phyloP scores from a whole-genome alignment of 2,888 invertebrate species.

The Dasypolia templi region DNA sequence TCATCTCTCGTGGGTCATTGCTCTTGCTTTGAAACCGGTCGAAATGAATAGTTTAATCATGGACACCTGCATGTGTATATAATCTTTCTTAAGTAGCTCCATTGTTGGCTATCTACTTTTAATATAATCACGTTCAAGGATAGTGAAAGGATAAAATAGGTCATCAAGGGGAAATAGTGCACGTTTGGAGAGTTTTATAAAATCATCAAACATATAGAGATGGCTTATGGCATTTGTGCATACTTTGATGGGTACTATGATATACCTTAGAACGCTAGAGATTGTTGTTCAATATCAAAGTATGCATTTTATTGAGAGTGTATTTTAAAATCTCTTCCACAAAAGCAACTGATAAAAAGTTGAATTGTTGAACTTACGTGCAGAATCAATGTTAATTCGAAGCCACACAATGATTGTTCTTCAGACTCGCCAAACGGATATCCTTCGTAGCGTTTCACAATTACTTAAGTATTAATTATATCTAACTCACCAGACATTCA shows the following conservation, averaged over 20 bases:
- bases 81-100: neutral
- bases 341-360: neutral
- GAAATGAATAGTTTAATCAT: neutral
- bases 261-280: neutral
- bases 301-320: too few relatives aligned
- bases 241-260: neutral
- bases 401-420: constrained; percentile 4
- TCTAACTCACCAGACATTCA: neutral
- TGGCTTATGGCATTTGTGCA: too few relatives aligned
- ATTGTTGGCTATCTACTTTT: neutral
- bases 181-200: neutral
- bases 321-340: neutral
- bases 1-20: neutral
- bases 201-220: neutral
- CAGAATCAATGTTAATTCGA: neutral
- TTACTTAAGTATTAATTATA: constrained; percentile 2
- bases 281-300: neutral
- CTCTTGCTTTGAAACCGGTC: neutral
- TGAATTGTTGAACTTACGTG: neutral
- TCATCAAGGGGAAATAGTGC: too few relatives aligned
- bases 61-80: neutral
- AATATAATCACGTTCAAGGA: neutral
- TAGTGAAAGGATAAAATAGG: neutral
- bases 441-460: constrained; percentile 9
- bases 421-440: constrained; percentile 3